Base-by-base conservation (phyloP, 2,888 invertebrate genomes). In the Alentia gelatinosa region DNA sequence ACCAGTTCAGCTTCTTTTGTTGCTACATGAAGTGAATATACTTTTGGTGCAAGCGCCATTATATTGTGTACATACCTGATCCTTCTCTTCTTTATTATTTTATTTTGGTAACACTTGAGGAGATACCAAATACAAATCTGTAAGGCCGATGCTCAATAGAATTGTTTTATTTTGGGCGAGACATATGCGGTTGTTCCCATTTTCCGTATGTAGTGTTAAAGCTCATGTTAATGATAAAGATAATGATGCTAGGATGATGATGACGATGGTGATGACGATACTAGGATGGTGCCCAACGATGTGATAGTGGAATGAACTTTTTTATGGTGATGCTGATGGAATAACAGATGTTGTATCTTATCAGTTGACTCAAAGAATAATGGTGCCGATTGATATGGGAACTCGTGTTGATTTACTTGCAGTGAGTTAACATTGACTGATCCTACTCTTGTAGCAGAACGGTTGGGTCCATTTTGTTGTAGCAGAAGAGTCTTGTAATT, bases 61-160 rank as follows among this genome's bases (percentile, higher is more conserved):
- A 79, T 79, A n/a, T 39, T 39, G 37, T 79, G 79, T 79, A 79
- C 79, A 79, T 35, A n/a, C n/a, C n/a, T n/a, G n/a, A n/a, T n/a
- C n/a, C n/a, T n/a, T n/a, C n/a, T n/a, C n/a, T n/a, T n/a, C 39
- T 79, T 39, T 79, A 1, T 19, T 79, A 37, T 39, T 39, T 7
- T 7, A 23, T 23, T 79, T 79, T 79, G 79, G 79, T 79, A 79
- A 35, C 35, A 79, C 79, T 79, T 79, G 79, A 79, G 37, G 39
- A 79, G 12, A 79, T 79, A 79, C 79, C 79, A 79, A 79, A 79
- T 37, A 35, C 19, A 79, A 9, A 19, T n/a, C n/a, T n/a, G n/a
- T n/a, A 35, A 79, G 35, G 79, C 79, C 39, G 79, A 79, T 79
- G 79, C 79, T 79, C 79, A 79, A 79, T 79, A 79, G 79, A 79